A percentile compares a stretch with the other conserved stretches of the same genome.
phyloP scores from a whole-genome alignment of 2,113 vertebrate genomes.

The Vulpes ferrilata region DNA sequence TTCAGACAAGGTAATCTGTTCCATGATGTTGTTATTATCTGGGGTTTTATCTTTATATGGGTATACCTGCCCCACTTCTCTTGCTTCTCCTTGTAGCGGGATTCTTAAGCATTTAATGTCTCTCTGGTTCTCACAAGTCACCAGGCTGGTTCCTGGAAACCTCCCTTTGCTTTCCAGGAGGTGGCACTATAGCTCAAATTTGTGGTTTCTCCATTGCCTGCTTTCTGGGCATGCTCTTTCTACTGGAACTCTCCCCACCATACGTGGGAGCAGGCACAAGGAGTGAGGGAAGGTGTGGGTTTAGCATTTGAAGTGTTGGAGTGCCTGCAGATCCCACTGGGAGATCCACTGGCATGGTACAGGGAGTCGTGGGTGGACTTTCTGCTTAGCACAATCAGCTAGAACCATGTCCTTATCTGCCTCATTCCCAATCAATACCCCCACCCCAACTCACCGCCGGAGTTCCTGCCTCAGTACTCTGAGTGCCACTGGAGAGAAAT shows the following conservation, averaged over 20 bases:
- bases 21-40: not conserved
- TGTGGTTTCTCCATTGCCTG: not conserved
- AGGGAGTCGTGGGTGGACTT: not conserved
- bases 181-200: not conserved
- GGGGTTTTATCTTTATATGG: not conserved
- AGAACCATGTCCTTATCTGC: not conserved
- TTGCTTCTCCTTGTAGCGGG: not conserved
- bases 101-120: not conserved
- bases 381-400: not conserved
- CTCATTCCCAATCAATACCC: not conserved
- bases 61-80: not conserved
- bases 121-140: not conserved
- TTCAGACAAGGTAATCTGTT: not conserved
- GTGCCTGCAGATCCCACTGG: not conserved
- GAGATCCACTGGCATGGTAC: not conserved
- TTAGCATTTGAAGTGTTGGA: not conserved
- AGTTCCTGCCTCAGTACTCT: not conserved
- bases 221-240: not conserved
- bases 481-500: not conserved
- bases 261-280: rapidly evolving
- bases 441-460: not conserved
- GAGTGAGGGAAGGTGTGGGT: not conserved
- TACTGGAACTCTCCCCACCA: not conserved
- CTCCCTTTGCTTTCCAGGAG: slow-evolving; percentile 25
- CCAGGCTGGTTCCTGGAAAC: not conserved